These are phyloP conservation scores for Drosophila hawaiiensis DNA, from an alignment of 2,888 invertebrate genomes.

Conservation along the genomic window DNA sequence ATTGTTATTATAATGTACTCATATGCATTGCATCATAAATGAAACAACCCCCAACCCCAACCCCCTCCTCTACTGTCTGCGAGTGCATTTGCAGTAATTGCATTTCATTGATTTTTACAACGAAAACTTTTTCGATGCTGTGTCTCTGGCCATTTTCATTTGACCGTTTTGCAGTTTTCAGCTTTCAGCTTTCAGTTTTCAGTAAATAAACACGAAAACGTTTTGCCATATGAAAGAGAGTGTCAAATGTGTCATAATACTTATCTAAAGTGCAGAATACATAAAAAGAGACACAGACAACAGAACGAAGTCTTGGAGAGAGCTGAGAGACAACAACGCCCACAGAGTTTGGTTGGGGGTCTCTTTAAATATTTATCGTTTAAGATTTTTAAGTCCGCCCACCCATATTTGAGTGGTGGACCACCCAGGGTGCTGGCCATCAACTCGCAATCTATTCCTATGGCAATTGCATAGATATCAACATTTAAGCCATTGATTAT, in stretches of 20 bases:
- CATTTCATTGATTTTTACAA: constrained; percentile 80
- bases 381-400: constrained; percentile 46
- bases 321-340: constrained; percentile 26
- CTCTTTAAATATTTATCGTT: constrained; percentile 75
- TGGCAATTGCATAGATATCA: constrained; percentile 41
- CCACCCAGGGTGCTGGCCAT: constrained; percentile 45
- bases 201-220: constrained; percentile 65
- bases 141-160: constrained; percentile 13
- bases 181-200: constrained; percentile 11
- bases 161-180: constrained; percentile 17
- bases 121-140: constrained; percentile 8
- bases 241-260: constrained; percentile 82
- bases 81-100: constrained; percentile 77
- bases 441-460: constrained; percentile 44
- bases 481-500: constrained; percentile 61
- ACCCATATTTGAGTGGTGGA: constrained; percentile 17
- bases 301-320: not conserved
- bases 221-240: constrained; percentile 66
- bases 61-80: constrained; percentile 22
- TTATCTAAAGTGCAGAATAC: constrained; percentile 75
- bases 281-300: constrained; percentile 15
- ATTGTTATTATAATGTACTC: constrained; percentile 70
- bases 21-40: constrained; percentile 44
- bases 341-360: constrained; percentile 33
- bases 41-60: not conserved